phyloP scores from a whole-genome alignment of 2,888 invertebrate genomes.

The Eilema caniola region DNA sequence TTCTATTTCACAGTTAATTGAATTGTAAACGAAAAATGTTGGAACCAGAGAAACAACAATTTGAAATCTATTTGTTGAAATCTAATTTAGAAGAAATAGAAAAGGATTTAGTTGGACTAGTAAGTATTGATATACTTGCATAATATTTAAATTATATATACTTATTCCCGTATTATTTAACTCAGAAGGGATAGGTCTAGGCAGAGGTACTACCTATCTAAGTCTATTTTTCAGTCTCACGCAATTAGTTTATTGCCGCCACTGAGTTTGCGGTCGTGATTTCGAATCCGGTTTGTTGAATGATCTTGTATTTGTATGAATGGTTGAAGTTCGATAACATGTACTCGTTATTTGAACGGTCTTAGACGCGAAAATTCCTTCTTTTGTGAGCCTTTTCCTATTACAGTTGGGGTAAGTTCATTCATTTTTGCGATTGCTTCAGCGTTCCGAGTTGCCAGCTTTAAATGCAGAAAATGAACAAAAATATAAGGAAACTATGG shows the following conservation, averaged over 20 bases:
- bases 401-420: too few species aligned
- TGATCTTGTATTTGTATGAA: too few species aligned
- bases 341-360: too few species aligned
- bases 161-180: neutral
- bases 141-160: neutral
- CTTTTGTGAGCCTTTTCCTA: too few species aligned
- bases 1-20: too few species aligned
- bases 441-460: constrained; percentile 68
- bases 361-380: too few species aligned
- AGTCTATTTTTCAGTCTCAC: too few species aligned
- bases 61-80: constrained; percentile 75
- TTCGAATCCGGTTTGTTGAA: neutral
- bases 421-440: constrained; percentile 9
- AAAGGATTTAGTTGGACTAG: constrained; percentile 70
- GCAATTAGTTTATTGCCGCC: too few species aligned
- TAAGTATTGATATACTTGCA: constrained; percentile 42
- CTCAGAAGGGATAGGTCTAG: too few species aligned
- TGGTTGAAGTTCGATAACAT: too few species aligned
- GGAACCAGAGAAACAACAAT: constrained; percentile 73
- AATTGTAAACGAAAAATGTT: constrained; percentile 61
- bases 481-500: constrained; percentile 66
- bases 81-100: constrained; percentile 73
- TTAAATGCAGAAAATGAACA: constrained; percentile 72
- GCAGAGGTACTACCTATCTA: neutral
- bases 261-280: too few species aligned